Evolutionary conservation across 1,140 invertebrate species (phyloP).

Genomic region (Ips typographus): DNA sequence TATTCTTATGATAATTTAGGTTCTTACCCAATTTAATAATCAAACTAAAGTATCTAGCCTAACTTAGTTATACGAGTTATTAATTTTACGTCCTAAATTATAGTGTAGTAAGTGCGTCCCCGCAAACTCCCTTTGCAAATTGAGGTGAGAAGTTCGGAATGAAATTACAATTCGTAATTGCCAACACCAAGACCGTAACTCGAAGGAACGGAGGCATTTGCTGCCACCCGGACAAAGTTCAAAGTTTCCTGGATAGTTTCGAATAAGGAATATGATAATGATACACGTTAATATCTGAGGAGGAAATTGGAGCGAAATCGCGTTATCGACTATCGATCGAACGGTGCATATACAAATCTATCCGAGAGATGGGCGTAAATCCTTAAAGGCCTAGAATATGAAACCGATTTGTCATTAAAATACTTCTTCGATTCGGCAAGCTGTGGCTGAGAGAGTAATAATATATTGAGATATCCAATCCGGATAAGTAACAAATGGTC

Average conservation of each 20-base stretch:
- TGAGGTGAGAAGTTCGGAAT: conserved; percentile 34
- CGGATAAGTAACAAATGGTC: conserved; percentile 44
- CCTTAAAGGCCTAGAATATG: too few relatives aligned
- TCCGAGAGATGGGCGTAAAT: too few relatives aligned
- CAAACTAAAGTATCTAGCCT: conserved; percentile 11
- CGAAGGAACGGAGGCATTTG: conserved; percentile 7
- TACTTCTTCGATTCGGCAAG: neutral
- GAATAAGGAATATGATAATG: conserved; percentile 15
- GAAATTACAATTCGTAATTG: conserved; percentile 35
- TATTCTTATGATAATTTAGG: neutral
- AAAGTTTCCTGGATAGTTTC: conserved; percentile 13
- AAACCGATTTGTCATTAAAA: neutral
- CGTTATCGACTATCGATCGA: neutral
- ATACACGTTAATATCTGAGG: conserved; percentile 13
- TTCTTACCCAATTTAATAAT: conserved; percentile 1
- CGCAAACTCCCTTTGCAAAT: conserved; percentile 21
- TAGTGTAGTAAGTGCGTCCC: conserved; percentile 11
- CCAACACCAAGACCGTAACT: conserved; percentile 24
- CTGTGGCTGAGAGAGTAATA: conserved; percentile 1
- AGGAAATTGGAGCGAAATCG: neutral
- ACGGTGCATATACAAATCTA: neutral
- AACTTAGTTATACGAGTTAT: conserved; percentile 3
- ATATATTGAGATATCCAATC: conserved; percentile 42
- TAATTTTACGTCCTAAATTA: conserved; percentile 14
- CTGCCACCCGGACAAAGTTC: conserved; percentile 15